These are phyloP conservation scores for Aethes cnicana DNA, from an alignment of 2,888 invertebrate genomes.

Conservation along the genomic window DNA sequence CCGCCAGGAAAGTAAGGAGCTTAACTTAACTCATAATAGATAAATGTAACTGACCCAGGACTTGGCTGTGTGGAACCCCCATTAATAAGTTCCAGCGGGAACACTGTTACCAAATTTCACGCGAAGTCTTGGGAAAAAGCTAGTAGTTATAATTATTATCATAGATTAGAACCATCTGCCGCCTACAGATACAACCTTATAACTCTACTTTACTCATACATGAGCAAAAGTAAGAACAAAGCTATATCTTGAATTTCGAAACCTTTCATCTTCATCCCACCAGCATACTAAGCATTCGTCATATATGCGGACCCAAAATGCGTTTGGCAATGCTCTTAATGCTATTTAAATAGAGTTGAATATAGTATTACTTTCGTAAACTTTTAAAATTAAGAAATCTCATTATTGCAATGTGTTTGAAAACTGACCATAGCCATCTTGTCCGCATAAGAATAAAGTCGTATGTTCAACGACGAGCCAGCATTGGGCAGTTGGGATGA, in stretches of 20 bases:
- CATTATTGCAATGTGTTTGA: not conserved
- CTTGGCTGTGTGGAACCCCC: too few species aligned
- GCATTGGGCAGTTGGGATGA: constrained; percentile 10
- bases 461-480: not conserved
- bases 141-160: too few species aligned
- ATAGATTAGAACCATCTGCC: too few species aligned
- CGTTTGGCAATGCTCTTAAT: not conserved
- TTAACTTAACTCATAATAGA: too few species aligned
- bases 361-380: not conserved
- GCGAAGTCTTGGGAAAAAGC: too few species aligned
- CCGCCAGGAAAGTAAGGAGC: too few species aligned
- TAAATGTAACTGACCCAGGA: too few species aligned
- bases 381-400: not conserved
- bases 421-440: not conserved
- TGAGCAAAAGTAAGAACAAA: too few species aligned
- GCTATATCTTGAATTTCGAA: not conserved
- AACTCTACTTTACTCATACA: too few species aligned
- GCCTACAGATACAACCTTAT: too few species aligned
- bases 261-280: constrained; percentile 7
- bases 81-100: too few species aligned
- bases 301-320: not conserved
- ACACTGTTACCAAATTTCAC: too few species aligned
- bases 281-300: not conserved
- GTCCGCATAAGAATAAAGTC: not conserved
- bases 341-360: not conserved